Evolutionary conservation across 2,797 vertebrate species (phyloP).

Genomic region (Champsocephalus gunnari): DNA sequence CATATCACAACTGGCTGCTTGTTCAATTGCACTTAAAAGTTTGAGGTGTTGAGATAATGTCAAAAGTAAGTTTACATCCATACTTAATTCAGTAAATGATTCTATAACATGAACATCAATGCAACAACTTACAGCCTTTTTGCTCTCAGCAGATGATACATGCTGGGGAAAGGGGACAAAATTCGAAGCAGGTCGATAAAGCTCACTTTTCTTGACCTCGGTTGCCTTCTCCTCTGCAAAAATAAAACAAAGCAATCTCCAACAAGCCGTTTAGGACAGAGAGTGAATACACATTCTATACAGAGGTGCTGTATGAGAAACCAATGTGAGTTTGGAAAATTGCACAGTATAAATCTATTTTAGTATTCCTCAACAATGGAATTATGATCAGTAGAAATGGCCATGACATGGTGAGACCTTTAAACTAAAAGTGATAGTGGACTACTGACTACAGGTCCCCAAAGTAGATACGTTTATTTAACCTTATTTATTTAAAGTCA

Average conservation of each 20-base stretch:
- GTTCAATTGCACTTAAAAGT: background rate
- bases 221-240: slow-evolving; percentile 84
- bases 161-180: slow-evolving; percentile 72
- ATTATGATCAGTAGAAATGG: too few species aligned
- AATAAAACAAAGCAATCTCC: background rate
- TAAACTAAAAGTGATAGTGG: background rate
- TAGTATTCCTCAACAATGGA: too few species aligned
- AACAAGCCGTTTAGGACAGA: too few species aligned
- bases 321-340: too few species aligned
- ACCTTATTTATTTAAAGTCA: slow-evolving; percentile 8
- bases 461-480: slow-evolving; percentile 1
- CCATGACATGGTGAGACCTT: too few species aligned
- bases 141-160: slow-evolving; percentile 73
- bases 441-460: background rate
- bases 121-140: slow-evolving; percentile 79
- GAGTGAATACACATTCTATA: too few species aligned
- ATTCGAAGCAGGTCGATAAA: slow-evolving; percentile 84
- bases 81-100: background rate
- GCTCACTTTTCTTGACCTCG: slow-evolving; percentile 83
- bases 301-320: too few species aligned
- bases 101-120: background rate
- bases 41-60: background rate
- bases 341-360: too few species aligned
- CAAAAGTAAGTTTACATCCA: background rate
- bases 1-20: background rate